Evolutionary conservation across 2,113 vertebrate genomes (phyloP).

Genomic region (Glaucomys volans): DNA sequence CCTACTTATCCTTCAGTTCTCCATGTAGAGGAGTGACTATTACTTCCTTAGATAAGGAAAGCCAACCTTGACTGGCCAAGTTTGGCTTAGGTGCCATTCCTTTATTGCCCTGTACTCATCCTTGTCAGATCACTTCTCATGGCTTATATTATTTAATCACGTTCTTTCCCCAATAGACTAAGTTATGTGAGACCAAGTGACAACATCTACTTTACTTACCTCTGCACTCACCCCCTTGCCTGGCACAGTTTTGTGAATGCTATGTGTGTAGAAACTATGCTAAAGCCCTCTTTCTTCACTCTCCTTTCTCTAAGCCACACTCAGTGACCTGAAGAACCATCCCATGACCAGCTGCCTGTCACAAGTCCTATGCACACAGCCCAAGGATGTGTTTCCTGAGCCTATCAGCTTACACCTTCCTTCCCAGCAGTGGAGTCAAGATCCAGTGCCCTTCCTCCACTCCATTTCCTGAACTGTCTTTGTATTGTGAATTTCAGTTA

Average conservation of each 20-base stretch:
- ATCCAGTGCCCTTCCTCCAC: not conserved
- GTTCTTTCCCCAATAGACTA: not conserved
- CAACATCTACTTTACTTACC: not conserved
- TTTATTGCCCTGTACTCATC: not conserved
- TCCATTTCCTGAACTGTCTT: conserved; percentile 44
- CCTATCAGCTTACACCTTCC: conserved; percentile 19
- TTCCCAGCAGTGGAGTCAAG: conserved; percentile 45
- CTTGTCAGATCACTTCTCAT: not conserved
- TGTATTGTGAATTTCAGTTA: conserved; percentile 44
- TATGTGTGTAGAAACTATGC: not conserved
- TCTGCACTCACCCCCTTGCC: not conserved
- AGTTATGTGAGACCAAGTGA: not conserved
- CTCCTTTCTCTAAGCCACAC: not conserved
- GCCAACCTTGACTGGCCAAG: not conserved
- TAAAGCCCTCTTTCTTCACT: not conserved
- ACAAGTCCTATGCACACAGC: not conserved
- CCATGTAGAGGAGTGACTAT: not conserved
- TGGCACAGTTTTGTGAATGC: not conserved
- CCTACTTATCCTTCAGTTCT: conserved; percentile 19
- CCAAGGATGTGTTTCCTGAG: not conserved
- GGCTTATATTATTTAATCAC: not conserved
- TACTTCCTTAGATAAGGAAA: not conserved
- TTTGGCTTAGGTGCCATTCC: not conserved
- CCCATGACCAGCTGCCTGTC: not conserved
- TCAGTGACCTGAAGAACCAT: not conserved